phyloP scores from a whole-genome alignment of 2,113 vertebrate species.

The Rattus rattus region DNA sequence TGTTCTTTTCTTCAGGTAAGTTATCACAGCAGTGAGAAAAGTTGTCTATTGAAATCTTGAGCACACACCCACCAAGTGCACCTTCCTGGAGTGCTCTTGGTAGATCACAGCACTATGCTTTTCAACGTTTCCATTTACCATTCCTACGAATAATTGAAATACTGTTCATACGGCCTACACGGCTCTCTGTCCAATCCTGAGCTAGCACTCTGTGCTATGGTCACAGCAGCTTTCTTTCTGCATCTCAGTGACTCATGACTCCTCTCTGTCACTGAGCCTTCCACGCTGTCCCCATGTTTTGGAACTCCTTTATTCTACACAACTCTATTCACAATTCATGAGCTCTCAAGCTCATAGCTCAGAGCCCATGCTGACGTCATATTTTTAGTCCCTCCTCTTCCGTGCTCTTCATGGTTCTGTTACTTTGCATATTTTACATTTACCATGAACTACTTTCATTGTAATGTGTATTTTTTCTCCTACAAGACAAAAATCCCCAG shows the following conservation, averaged over 20 bases:
- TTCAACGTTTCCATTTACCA: neutral
- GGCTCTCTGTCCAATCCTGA: neutral
- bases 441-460: neutral
- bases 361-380: neutral
- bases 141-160: neutral
- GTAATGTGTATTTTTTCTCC: neutral
- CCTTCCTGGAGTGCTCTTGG: neutral
- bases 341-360: too few relatives aligned
- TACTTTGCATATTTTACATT: neutral
- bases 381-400: neutral
- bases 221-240: neutral
- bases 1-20: neutral
- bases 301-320: neutral
- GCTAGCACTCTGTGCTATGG: neutral
- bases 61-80: neutral
- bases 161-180: neutral
- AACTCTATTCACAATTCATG: neutral
- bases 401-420: neutral
- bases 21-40: neutral
- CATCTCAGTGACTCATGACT: neutral
- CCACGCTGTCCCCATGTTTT: neutral
- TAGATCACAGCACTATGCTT: neutral
- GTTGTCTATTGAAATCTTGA: neutral
- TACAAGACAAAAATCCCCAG: neutral
- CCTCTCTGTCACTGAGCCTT: neutral